Conservation (phyloP, 1,140 invertebrate genomes). For the Aculops lycopersici region DNA sequence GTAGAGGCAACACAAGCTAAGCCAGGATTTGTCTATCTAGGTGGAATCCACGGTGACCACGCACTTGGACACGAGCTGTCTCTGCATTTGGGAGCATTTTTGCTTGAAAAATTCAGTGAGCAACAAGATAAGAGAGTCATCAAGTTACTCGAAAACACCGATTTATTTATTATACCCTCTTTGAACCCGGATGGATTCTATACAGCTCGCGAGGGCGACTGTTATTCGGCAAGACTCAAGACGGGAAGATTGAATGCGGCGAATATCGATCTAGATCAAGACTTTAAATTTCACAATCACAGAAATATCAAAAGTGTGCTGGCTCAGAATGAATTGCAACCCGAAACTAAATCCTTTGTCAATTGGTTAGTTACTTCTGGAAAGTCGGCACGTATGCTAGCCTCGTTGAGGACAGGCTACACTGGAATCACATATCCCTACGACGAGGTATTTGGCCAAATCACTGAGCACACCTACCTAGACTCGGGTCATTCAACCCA, state of each 20-base stretch:
- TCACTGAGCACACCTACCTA: too few relatives aligned
- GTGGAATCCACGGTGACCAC: conserved; percentile 96
- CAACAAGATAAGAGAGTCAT: conserved; percentile 23
- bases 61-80: conserved; percentile 59
- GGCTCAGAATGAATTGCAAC: neutral
- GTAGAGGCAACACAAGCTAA: conserved; percentile 15
- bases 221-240: conserved; percentile 22
- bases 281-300: conserved; percentile 59
- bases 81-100: conserved; percentile 45
- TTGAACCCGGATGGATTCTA: conserved; percentile 73
- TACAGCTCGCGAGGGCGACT: conserved; percentile 36
- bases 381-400: conserved; percentile 3
- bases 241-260: conserved; percentile 42
- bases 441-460: too few relatives aligned
- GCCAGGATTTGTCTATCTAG: conserved; percentile 81
- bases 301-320: neutral
- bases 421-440: conserved; percentile 3
- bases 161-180: conserved; percentile 63
- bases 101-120: conserved; percentile 26
- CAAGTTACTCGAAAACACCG: conserved; percentile 37
- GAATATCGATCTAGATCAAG: conserved; percentile 42
- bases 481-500: neutral
- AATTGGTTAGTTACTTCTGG: conserved; percentile 5
- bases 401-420: conserved; percentile 9
- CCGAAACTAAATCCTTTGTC: neutral